Base-by-base conservation (phyloP, 2,113 vertebrate genomes). In the Danio rerio region DNA sequence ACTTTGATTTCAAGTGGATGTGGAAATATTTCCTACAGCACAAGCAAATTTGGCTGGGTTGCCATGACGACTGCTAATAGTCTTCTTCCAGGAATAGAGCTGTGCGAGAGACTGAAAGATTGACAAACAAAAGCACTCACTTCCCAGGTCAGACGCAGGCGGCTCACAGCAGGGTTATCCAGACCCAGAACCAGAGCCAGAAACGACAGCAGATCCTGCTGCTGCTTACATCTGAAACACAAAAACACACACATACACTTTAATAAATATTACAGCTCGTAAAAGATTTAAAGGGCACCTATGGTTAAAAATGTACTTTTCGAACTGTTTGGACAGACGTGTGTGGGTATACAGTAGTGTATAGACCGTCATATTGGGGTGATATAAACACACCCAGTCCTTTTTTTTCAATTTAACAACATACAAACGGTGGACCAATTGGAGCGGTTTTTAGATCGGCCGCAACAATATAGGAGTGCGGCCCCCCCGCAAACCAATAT, bases 191-290 rank as follows among this genome's bases (percentile, higher is more conserved):
- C 90, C 87, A 99, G 93, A 0, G 97, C 96, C 0, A 97, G 96
- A 93, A 99, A 98, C 0, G 97, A 97, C 84, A 98, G 93, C 88
- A 99, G 93, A 92, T 99, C 96, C 93, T 99, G 97, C 92, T 98
- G 97, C 93, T 98, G 97, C 86, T 98, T 99, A 87, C 97, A 99
- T 63, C 97, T 99, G 90, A 49, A 70, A 85, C 18, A 83, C 73
- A 87, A 43, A 65, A 21, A 81, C 40, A 77, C 15, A 74, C 65
- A 42, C 66, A 82, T 31, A 31, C 31, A 31, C 31, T 31, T 31
- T 31, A 31, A 31, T 31, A 31, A 31, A 31, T 31, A 31, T 31
- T 31, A 31, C 31, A 31, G 31, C 31, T n/a, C n/a, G n/a, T n/a
- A n/a, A n/a, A n/a, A n/a, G n/a, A n/a, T n/a, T n/a, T n/a, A n/a